Base-by-base conservation (phyloP, 2,888 invertebrate species). In the Drosophila macrospina region DNA sequence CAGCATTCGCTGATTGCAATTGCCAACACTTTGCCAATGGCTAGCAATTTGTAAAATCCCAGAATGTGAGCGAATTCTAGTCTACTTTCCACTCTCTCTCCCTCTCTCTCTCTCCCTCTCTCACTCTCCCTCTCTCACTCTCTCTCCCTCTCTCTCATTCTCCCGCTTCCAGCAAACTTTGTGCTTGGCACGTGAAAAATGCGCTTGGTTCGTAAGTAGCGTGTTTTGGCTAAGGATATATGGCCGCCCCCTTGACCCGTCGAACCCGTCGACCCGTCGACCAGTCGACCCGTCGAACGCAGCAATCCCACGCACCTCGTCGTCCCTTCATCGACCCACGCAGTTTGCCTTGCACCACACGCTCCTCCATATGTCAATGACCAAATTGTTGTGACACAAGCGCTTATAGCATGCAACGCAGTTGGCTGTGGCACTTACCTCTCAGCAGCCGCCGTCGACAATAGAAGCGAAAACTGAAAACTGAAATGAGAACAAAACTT, bases 301-400 rank as follows among this genome's bases (percentile, higher is more conserved):
- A 20, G 20, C 30, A 13, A 41, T 24, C n/a, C 6, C 13, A 1
- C 39, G 34, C 30, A 28, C 30, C 15, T n/a, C 34, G 8, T 32
- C 0, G 32, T 24, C 34, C 32, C 32, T 20, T 5, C 10, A 13
- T 8, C 36, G 15, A 32, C 41, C 24, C 28, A 55, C 54, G 32
- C 32, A 44, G 13, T 47, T 47, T 50, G 36, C 6, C 28, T 54
- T 41, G 50, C 48, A 36, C 28, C 57, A 37, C 39, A 32, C 52
- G 45, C 73, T 39, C 55, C 73, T 39, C 55, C 13, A 41, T 67
- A 60, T 62, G 74, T 77, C 74, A 74, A 67, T 67, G 74, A 72
- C 67, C 67, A 74, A 77, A 62, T 59, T 56, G 57, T 52, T 55
- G 34, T 56, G 55, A 41, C 59, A 34, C 62, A 41, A 16, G 16